Evolutionary conservation across 2,797 vertebrate species (phyloP), one percentile per base, ranked within the genome.

Genomic region (Gadopsis marmoratus): DNA sequence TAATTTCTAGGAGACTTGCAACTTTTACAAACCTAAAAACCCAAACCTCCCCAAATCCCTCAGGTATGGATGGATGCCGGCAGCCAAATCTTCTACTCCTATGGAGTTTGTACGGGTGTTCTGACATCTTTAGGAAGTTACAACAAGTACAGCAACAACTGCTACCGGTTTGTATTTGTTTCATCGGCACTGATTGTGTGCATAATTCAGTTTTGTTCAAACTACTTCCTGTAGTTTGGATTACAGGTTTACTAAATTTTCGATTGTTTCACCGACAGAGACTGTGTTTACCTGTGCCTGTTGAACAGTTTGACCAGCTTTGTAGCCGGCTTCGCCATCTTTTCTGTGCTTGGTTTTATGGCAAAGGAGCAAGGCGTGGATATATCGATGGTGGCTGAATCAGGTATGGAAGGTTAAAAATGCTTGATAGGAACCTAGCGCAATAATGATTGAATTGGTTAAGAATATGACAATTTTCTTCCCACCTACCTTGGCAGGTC

Each of bases 261-360:
- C 1, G 4, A 21, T 39, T 58, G 2, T 82, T 78, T 83, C 5
- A 17, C 58, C 87, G 71, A 23, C 94, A 99, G 98, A 94, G 97
- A 98, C 89, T 96, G 96, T 86, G 77, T 98, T 45, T 95, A 95
- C 78, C 95, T 99, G 65, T 98, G 97, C 94, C 93, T 97, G 85
- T 88, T 99, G 77, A 99, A 99, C 92, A 98, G 97, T 55, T 87
- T 95, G 79, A 99, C 97, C 81, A 99, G 97, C 87, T 97, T 99
- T 23, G 37, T 96, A 39, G 97, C 98, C 11, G 98, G 98, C n/a
- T 98, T 99, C 74, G 98, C 97, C 74, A 97, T 99, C 83, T 99
- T 99, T 89, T 97, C 97, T 14, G 96, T 99, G 51, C 92, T 99
- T 71, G 98, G 98, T 58, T 99, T 98, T 91, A 99, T 99, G 97